Conservation (phyloP, 2,888 invertebrate species). For the Phragmatobia fuliginosa region DNA sequence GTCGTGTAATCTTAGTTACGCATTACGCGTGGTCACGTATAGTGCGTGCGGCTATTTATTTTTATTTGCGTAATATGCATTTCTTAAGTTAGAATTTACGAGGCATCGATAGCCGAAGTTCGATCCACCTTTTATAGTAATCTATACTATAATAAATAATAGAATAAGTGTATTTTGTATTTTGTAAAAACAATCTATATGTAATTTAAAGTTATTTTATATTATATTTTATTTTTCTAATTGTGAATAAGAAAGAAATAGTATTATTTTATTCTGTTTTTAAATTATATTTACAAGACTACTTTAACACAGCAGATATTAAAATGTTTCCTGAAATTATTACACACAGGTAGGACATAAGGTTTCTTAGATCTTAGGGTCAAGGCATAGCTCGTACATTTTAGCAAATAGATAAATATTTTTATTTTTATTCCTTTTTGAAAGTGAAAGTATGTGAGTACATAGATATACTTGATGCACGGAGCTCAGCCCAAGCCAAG, state of each 20-base stretch:
- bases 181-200: no score
- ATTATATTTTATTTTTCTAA: neutral
- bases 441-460: no score
- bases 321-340: no score
- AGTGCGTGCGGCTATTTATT: conserved; percentile 29
- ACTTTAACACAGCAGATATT: neutral
- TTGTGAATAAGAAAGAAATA: neutral
- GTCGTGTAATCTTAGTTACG: conserved; percentile 19
- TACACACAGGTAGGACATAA: no score
- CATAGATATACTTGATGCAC: no score
- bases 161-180: neutral
- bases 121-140: conserved; percentile 9
- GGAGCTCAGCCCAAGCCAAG: neutral
- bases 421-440: no score
- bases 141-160: conserved; percentile 5
- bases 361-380: neutral
- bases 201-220: neutral
- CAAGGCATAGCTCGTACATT: no score
- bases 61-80: conserved; percentile 25
- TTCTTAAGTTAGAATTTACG: conserved; percentile 19
- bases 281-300: neutral
- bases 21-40: conserved; percentile 54
- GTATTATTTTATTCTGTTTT: neutral
- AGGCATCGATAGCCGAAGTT: conserved; percentile 8
- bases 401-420: no score